phyloP scores from a whole-genome alignment of 2,797 vertebrate genomes.

The Takifugu rubripes region DNA sequence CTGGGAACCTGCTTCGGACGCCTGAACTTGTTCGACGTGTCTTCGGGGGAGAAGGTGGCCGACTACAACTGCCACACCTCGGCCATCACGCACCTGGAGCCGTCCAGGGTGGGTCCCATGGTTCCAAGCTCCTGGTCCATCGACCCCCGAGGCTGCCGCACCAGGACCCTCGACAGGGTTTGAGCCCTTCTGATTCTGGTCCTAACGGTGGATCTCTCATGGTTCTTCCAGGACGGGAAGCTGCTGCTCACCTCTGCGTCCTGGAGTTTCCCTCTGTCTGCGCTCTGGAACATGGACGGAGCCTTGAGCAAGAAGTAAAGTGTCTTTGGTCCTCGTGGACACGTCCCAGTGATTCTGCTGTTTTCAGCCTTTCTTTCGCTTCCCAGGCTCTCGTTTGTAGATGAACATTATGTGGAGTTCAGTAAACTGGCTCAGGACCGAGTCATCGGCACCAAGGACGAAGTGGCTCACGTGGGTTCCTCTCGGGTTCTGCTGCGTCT shows the following conservation, averaged over 20 bases:
- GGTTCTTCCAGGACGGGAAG: constrained; percentile 82
- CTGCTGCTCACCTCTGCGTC: constrained; percentile 91
- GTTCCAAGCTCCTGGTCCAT: no score
- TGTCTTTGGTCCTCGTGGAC: neutral
- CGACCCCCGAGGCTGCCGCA: no score
- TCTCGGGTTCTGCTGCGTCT: no score
- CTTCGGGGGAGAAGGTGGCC: constrained; percentile 90
- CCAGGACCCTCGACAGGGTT: no score
- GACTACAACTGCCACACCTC: constrained; percentile 93
- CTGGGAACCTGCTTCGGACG: constrained; percentile 91
- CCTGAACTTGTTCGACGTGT: constrained; percentile 91
- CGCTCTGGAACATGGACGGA: constrained; percentile 92
- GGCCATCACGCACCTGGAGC: constrained; percentile 91
- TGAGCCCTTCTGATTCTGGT: no score
- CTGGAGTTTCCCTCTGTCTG: constrained; percentile 90
- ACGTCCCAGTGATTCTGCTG: neutral
- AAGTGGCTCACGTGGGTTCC: constrained; percentile 88
- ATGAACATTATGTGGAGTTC: constrained; percentile 97
- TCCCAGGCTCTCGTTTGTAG: constrained; percentile 87
- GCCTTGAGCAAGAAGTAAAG: constrained; percentile 92
- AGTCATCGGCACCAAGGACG: constrained; percentile 94
- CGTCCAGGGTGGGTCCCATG: constrained; percentile 78
- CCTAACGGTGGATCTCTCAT: no score
- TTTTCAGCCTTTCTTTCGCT: neutral
- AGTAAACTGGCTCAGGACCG: constrained; percentile 95